Evolutionary conservation across 2,888 invertebrate genomes (phyloP).

Genomic region (Notodonta ziczac): DNA sequence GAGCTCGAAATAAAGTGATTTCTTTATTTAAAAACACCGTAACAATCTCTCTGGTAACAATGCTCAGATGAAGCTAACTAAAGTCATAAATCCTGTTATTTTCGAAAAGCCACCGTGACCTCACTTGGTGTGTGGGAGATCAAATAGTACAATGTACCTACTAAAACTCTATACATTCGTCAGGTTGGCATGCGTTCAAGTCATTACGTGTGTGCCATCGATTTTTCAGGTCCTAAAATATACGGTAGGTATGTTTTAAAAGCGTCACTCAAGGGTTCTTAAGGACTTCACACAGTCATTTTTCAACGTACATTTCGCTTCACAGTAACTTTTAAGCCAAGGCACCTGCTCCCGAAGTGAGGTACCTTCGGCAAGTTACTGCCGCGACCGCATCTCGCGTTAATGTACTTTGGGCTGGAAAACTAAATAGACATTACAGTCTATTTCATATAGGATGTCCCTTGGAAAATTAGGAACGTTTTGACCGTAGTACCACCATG

Average conservation of each 20-base stretch:
- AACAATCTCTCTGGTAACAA: too few relatives aligned
- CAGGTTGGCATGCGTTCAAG: constrained; percentile 38
- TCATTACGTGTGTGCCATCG: constrained; percentile 30
- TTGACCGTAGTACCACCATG: too few relatives aligned
- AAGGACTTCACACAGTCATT: constrained; percentile 6
- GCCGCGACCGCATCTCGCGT: background rate
- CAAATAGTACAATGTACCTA: constrained; percentile 20
- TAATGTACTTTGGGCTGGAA: constrained; percentile 8
- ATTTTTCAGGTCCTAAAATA: constrained; percentile 25
- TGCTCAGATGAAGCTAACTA: background rate
- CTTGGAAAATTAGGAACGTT: too few relatives aligned
- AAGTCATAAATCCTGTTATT: background rate
- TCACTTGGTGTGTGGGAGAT: constrained; percentile 18
- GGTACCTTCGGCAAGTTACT: background rate
- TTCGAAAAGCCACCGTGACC: constrained; percentile 9
- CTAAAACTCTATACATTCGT: constrained; percentile 23
- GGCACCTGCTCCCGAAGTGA: background rate
- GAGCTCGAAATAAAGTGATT: too few relatives aligned
- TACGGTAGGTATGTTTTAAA: constrained; percentile 14
- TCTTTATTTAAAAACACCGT: too few relatives aligned
- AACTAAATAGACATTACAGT: too few relatives aligned
- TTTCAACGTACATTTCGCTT: constrained; percentile 8
- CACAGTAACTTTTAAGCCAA: constrained; percentile 9
- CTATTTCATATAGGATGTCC: too few relatives aligned
- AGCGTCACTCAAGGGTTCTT: constrained; percentile 8